Percentiles rank a stretch among this genome's conserved stretches.
Conservation (phyloP, 2,797 vertebrate species). For the Heterohyrax brucei region DNA sequence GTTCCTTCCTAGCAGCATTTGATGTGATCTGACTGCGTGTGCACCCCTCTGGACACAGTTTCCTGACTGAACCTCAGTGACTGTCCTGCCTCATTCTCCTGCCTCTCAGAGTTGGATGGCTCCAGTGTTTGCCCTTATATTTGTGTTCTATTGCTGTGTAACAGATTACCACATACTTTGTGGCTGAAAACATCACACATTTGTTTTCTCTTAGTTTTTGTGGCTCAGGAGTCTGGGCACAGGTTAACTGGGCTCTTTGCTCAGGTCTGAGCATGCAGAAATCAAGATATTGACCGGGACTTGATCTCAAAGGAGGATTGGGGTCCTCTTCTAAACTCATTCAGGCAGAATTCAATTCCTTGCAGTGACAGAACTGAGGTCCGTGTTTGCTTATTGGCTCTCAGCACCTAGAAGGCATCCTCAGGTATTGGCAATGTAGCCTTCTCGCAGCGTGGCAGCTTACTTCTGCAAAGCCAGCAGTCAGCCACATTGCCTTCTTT, state of each 20-base stretch:
- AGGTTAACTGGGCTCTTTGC: background rate
- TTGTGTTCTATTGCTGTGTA: background rate
- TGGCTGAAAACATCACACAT: background rate
- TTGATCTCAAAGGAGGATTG: background rate
- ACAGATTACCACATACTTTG: background rate
- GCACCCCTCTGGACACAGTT: background rate
- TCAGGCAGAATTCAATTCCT: background rate
- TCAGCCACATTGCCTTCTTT: background rate
- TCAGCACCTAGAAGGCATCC: background rate
- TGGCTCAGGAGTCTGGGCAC: background rate
- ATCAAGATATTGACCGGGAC: background rate
- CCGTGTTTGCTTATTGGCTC: background rate
- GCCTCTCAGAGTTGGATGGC: background rate
- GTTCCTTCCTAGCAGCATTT: background rate
- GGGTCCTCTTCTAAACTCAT: background rate
- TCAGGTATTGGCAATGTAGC: background rate
- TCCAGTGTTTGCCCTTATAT: background rate
- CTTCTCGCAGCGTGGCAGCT: background rate
- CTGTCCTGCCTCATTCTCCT: background rate
- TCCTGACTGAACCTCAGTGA: background rate
- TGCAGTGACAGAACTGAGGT: background rate
- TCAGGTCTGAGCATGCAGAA: background rate
- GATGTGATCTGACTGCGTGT: accelerated
- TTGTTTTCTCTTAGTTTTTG: background rate
- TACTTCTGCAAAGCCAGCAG: background rate